A percentile compares a stretch with the other conserved stretches of the same genome.
Evolutionary conservation across 2,888 invertebrate genomes (phyloP).

Genomic region (Masnerella sp.): DNA sequence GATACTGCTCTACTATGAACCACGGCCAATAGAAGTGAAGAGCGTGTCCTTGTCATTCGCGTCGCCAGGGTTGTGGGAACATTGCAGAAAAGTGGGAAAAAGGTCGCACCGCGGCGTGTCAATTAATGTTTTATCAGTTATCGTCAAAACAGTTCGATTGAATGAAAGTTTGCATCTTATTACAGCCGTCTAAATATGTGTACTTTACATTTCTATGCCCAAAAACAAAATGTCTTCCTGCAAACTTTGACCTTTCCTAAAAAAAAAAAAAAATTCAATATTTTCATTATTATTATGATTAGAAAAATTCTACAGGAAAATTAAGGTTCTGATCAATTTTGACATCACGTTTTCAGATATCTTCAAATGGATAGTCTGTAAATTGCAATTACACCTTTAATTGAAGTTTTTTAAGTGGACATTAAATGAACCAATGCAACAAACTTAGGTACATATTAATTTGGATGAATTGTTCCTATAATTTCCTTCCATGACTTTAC

Average conservation of each 20-base stretch:
- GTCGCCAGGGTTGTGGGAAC: conserved; percentile 42
- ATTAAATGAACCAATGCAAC: neutral
- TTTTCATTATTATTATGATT: too few species aligned
- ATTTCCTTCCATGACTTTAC: neutral
- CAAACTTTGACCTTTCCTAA: neutral
- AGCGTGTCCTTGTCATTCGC: conserved; percentile 50
- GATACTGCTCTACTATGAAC: conserved; percentile 13
- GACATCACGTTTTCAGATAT: conserved; percentile 1
- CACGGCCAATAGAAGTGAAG: conserved; percentile 34
- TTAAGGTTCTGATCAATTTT: neutral
- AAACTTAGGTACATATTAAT: conserved; percentile 12
- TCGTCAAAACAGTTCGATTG: conserved; percentile 13
- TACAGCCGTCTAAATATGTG: conserved; percentile 19
- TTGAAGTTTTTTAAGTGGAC: neutral
- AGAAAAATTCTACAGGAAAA: too few species aligned
- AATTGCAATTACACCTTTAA: conserved; percentile 1
- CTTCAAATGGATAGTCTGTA: neutral
- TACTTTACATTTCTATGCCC: too few species aligned
- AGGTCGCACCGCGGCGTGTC: conserved; percentile 23
- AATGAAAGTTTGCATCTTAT: conserved; percentile 9
- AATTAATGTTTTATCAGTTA: conserved; percentile 41
- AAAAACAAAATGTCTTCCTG: neutral
- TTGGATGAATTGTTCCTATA: conserved; percentile 4
- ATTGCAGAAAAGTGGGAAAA: conserved; percentile 24
- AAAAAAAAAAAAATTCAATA: too few species aligned